These are phyloP conservation scores for Sminthurinus aureus DNA, from an alignment of 2,888 invertebrate species.

Conservation along the genomic window DNA sequence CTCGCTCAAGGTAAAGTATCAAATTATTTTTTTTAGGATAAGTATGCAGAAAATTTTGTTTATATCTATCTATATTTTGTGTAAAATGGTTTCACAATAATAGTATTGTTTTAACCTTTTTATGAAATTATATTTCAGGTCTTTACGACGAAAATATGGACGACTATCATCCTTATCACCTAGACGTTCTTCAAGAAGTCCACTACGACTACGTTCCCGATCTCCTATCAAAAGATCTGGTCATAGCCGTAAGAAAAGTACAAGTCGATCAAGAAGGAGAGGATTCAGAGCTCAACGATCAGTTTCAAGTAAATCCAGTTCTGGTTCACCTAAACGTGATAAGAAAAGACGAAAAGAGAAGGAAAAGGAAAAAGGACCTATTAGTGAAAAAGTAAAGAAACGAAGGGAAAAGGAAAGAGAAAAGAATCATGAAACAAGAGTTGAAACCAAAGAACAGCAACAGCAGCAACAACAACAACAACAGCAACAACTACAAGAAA, in stretches of 20 bases:
- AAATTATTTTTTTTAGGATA: not conserved
- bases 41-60: not conserved
- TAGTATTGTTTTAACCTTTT: too few relatives aligned
- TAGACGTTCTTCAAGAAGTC: conserved; percentile 43
- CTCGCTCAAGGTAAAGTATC: conserved; percentile 44
- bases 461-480: conserved; percentile 29
- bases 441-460: conserved; percentile 57
- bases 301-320: conserved; percentile 60
- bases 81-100: too few relatives aligned
- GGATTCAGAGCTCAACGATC: conserved; percentile 63
- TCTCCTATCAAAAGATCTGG: conserved; percentile 62
- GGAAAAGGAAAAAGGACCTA: conserved; percentile 61
- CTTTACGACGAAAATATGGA: conserved; percentile 31
- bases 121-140: not conserved
- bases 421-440: conserved; percentile 62
- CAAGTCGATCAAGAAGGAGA: conserved; percentile 57
- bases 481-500: conserved; percentile 38
- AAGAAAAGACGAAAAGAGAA: conserved; percentile 35
- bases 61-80: too few relatives aligned
- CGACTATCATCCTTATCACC: conserved; percentile 31
- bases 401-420: conserved; percentile 66
- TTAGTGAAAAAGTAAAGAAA: conserved; percentile 63
- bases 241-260: conserved; percentile 62
- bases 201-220: conserved; percentile 15
- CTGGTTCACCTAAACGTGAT: conserved; percentile 40